Conservation (phyloP, 2,113 vertebrate species). For the Ivindomyrus marchei region DNA sequence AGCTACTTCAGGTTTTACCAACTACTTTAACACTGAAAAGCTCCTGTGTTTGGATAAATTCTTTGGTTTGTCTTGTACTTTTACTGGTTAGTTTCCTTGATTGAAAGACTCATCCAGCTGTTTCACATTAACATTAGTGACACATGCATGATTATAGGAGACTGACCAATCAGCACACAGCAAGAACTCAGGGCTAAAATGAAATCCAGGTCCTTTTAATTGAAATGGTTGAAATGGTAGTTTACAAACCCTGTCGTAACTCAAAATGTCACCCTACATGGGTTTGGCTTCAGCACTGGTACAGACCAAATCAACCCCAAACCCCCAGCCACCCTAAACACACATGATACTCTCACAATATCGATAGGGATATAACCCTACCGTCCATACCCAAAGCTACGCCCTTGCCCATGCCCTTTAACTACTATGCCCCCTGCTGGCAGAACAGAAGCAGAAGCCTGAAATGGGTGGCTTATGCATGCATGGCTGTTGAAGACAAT, state of each 20-base stretch:
- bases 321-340: not conserved
- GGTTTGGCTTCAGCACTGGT: not conserved
- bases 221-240: not conserved
- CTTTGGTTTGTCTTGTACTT: not conserved
- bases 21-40: not conserved
- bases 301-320: not conserved
- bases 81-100: not conserved
- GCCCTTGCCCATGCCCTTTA: not conserved
- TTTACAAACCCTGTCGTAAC: not conserved
- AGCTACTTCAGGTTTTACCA: not conserved
- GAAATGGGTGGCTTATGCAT: not conserved
- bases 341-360: not conserved
- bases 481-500: not conserved
- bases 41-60: not conserved
- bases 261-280: not conserved
- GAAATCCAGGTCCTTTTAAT: not conserved
- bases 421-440: not conserved
- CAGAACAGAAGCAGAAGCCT: not conserved
- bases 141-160: not conserved
- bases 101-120: not conserved
- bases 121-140: not conserved
- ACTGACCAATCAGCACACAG: not conserved
- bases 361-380: not conserved
- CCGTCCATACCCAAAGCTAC: not conserved
- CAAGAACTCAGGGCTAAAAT: not conserved